These are phyloP conservation scores for Priapulus caudatus DNA, from an alignment of 2,888 invertebrate species.

Conservation along the genomic window DNA sequence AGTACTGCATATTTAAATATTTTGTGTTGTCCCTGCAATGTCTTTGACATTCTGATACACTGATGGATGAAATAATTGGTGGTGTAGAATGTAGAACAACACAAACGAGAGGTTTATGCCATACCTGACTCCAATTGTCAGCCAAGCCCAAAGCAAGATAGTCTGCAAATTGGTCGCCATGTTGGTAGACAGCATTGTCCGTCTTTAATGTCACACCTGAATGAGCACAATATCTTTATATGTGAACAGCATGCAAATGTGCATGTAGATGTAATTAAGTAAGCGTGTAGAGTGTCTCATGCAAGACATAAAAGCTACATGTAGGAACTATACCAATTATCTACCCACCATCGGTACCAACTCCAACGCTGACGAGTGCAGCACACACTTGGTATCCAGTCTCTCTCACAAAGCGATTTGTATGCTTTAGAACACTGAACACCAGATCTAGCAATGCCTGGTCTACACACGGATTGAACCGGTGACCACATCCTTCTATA, in stretches of 20 bases:
- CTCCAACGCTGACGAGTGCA: conserved; percentile 40
- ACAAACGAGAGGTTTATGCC: too few species aligned
- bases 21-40: too few species aligned
- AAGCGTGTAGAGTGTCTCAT: too few species aligned
- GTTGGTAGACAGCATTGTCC: conserved; percentile 35
- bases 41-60: too few species aligned
- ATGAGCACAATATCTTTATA: neutral
- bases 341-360: conserved; percentile 23
- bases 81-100: too few species aligned
- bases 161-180: conserved; percentile 41
- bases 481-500: conserved; percentile 40
- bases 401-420: conserved; percentile 46
- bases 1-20: too few species aligned
- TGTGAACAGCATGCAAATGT: neutral
- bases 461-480: conserved; percentile 38
- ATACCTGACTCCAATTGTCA: conserved; percentile 45
- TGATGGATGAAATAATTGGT: too few species aligned
- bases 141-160: conserved; percentile 42
- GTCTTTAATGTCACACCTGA: conserved; percentile 14
- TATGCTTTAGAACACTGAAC: conserved; percentile 40
- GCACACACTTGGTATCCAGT: conserved; percentile 43
- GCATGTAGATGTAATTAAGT: too few species aligned
- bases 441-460: conserved; percentile 42
- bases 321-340: too few species aligned
- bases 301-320: too few species aligned